Percentiles rank a stretch among this genome's conserved stretches.
phyloP scores from a whole-genome alignment of 2,113 vertebrate genomes.

The Tragulus kanchil region DNA sequence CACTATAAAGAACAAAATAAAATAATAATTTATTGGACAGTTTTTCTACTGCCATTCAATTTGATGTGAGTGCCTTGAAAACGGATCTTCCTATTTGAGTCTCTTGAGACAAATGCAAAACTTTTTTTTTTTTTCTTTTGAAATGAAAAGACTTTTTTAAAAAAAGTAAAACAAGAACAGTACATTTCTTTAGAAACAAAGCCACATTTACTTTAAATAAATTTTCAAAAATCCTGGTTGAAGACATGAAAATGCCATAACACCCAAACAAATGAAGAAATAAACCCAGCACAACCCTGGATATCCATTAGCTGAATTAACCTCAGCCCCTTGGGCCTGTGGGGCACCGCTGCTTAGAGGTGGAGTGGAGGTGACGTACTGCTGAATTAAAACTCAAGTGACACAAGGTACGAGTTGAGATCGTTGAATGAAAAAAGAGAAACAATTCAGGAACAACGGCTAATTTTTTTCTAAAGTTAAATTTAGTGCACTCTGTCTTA shows the following conservation, averaged over 20 bases:
- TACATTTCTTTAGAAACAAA: slow-evolving; percentile 91
- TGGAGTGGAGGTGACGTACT: slow-evolving; percentile 92
- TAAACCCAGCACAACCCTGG: slow-evolving; percentile 94
- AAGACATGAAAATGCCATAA: slow-evolving; percentile 91
- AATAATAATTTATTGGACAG: slow-evolving; percentile 95
- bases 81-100: slow-evolving; percentile 99
- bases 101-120: slow-evolving; percentile 97
- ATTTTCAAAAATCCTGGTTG: slow-evolving; percentile 87
- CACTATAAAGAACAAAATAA: slow-evolving; percentile 95
- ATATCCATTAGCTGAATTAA: slow-evolving; percentile 89
- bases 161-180: slow-evolving; percentile 90
- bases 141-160: slow-evolving; percentile 91
- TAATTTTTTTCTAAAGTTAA: slow-evolving; percentile 93
- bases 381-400: slow-evolving; percentile 92
- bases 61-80: slow-evolving; percentile 99
- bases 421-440: slow-evolving; percentile 91
- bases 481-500: slow-evolving; percentile 99
- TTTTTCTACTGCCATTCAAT: slow-evolving; percentile 97
- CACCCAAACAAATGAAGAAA: slow-evolving; percentile 91
- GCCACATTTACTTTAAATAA: slow-evolving; percentile 90
- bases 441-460: slow-evolving; percentile 95
- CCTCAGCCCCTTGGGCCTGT: slow-evolving; percentile 89
- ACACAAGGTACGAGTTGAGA: slow-evolving; percentile 90
- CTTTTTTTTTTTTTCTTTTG: slow-evolving; percentile 90
- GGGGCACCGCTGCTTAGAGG: slow-evolving; percentile 92